Base-by-base conservation (phyloP, 2,797 vertebrate genomes). In the Borostomias antarcticus region DNA sequence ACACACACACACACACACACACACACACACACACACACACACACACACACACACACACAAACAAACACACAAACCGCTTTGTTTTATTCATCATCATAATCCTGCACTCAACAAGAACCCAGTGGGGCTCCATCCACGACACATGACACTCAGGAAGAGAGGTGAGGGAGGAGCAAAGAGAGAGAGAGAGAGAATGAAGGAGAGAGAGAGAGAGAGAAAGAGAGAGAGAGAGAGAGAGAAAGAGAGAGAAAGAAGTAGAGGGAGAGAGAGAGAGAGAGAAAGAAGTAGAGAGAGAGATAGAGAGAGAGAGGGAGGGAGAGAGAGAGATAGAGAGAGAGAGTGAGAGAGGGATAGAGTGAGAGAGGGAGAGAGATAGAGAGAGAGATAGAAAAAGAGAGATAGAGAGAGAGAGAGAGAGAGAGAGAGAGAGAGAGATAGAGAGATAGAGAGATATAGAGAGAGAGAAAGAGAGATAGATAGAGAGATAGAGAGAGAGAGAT, bases 71-170 rank as follows among this genome's bases (percentile, higher is more conserved):
- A 35, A 52, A 66, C 32, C 1, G 21, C 33, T 0, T 54, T 51
- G 15, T 54, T 11, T 13, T 19, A 56, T 9, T 59, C 43, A 45
- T 45, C 69, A 50, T n/a, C 63, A 35, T 32, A 61, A 69, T 43
- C 33, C 47, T 13, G 45, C 13, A 40, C 33, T 58, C 35, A 15
- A 10, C 8, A 0, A 19, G 50, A 13, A 33, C 48, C 50, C 58
- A 52, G 26, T 32, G 9, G 32, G 26, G 33, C 33, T 21, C 37
- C 32, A 59, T 35, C 8, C 13, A 19, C 28, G 56, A 28, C 23
- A 70, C 25, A 19, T 52, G 62, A 47, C 6, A 48, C 66, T 25
- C 26, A n/a, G 33, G 11, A 4, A 32, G 23, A 29, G 32, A 54
- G 51, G 15, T 35, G 13, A 43, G 23, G 37, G 37, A 60, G 35